Conservation (phyloP, 1,140 invertebrate genomes). For the Thalassaphorura encarpata region DNA sequence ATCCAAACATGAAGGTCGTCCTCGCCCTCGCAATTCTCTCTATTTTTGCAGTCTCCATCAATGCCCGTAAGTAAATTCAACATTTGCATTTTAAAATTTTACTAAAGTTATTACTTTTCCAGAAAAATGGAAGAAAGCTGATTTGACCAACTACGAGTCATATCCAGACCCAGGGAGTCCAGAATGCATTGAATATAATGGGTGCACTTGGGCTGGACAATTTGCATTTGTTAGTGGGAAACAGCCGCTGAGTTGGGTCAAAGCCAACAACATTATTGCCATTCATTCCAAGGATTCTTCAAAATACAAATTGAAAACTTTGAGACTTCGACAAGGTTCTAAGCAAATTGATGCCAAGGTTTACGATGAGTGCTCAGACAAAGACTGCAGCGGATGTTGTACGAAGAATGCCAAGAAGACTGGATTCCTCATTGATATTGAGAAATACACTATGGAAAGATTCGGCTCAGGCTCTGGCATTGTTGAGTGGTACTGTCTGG, state of each 20-base stretch:
- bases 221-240: slow-evolving; percentile 16
- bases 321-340: slow-evolving; percentile 1
- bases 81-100: too few species aligned
- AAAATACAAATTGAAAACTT: slow-evolving; percentile 4
- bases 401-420: slow-evolving; percentile 7
- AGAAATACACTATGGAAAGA: slow-evolving; percentile 10
- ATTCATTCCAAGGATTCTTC: slow-evolving; percentile 2
- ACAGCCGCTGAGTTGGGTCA: slow-evolving; percentile 10
- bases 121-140: slow-evolving; percentile 4
- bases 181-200: slow-evolving; percentile 16
- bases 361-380: slow-evolving; percentile 14
- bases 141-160: slow-evolving; percentile 15
- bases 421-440: slow-evolving; percentile 20
- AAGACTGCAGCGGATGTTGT: slow-evolving; percentile 13
- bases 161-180: slow-evolving; percentile 3
- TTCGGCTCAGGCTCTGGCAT: slow-evolving; percentile 6
- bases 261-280: slow-evolving; percentile 13
- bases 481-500: slow-evolving; percentile 17
- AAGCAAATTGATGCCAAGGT: slow-evolving; percentile 14
- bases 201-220: slow-evolving; percentile 5
- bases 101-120: too few species aligned
- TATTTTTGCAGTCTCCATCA: too few species aligned
- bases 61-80: too few species aligned
- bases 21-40: too few species aligned
- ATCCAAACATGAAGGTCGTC: too few species aligned